Evolutionary conservation across 2,113 vertebrate species (phyloP).

Genomic region (Sminthopsis crassicaudata): DNA sequence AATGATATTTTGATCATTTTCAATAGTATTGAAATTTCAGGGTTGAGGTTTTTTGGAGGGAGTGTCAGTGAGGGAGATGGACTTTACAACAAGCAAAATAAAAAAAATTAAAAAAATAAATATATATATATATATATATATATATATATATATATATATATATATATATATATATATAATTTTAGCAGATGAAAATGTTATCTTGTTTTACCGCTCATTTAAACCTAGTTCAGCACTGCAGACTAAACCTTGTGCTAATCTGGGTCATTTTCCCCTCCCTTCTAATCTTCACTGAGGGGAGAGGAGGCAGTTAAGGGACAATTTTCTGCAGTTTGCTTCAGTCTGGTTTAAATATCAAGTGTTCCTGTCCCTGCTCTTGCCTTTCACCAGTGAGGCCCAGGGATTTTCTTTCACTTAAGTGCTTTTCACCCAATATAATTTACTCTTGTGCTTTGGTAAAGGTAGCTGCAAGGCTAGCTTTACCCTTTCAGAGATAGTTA

Average conservation of each 20-base stretch:
- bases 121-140: no score
- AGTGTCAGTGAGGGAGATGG: not conserved
- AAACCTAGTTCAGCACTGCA: slow-evolving; percentile 22
- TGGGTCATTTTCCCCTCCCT: slow-evolving; percentile 38
- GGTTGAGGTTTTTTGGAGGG: not conserved
- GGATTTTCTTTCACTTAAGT: slow-evolving; percentile 74
- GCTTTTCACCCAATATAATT: slow-evolving; percentile 51
- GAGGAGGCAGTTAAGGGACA: not conserved
- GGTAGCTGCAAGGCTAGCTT: slow-evolving; percentile 36
- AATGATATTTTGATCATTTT: not conserved
- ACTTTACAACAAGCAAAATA: not conserved
- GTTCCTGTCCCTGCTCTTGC: slow-evolving; percentile 31
- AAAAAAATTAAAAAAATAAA: no score
- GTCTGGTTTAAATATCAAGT: slow-evolving; percentile 51
- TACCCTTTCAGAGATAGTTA: not conserved
- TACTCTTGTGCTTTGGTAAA: slow-evolving; percentile 34
- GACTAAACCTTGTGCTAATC: slow-evolving; percentile 20
- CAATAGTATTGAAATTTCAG: not conserved
- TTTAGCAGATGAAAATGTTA: not conserved
- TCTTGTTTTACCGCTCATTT: slow-evolving; percentile 9
- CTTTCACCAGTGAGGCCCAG: slow-evolving; percentile 43
- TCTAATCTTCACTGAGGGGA: not conserved
- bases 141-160: not conserved
- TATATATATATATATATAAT: not conserved
- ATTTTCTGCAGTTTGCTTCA: slow-evolving; percentile 29